Percentiles rank a stretch among this genome's conserved stretches.
Conservation (phyloP, 2,113 vertebrate genomes). For the Mormoops blainvillei region DNA sequence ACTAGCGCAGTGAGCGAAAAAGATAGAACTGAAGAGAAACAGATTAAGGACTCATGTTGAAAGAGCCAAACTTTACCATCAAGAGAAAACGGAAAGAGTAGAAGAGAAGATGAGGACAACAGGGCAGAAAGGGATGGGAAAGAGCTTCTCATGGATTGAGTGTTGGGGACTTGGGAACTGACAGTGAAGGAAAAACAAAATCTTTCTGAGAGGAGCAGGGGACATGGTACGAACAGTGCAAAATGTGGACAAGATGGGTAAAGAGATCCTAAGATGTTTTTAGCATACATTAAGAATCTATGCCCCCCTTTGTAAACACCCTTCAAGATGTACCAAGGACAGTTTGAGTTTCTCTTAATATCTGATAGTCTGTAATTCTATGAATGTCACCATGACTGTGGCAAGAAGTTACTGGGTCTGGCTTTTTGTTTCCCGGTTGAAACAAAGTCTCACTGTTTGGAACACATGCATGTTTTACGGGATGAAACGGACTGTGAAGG, state of each 20-base stretch:
- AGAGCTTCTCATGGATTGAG: accelerated
- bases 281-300: not conserved
- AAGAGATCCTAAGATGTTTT: not conserved
- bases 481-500: not conserved
- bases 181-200: not conserved
- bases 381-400: not conserved
- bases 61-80: not conserved
- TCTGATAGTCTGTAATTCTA: not conserved
- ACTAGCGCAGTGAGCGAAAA: not conserved
- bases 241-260: not conserved
- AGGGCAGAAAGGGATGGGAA: no score
- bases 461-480: no score
- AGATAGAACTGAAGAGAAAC: not conserved
- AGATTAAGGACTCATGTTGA: not conserved
- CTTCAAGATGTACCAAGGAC: not conserved
- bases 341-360: not conserved
- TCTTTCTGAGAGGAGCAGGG: not conserved
- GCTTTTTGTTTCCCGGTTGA: not conserved
- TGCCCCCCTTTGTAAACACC: not conserved
- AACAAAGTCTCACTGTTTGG: not conserved
- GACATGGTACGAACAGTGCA: not conserved
- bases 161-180: not conserved
- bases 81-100: not conserved
- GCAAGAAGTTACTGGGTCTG: not conserved
- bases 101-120: accelerated